phyloP scores from a whole-genome alignment of 1,140 invertebrate species.

The Pachypeltis micranthus region DNA sequence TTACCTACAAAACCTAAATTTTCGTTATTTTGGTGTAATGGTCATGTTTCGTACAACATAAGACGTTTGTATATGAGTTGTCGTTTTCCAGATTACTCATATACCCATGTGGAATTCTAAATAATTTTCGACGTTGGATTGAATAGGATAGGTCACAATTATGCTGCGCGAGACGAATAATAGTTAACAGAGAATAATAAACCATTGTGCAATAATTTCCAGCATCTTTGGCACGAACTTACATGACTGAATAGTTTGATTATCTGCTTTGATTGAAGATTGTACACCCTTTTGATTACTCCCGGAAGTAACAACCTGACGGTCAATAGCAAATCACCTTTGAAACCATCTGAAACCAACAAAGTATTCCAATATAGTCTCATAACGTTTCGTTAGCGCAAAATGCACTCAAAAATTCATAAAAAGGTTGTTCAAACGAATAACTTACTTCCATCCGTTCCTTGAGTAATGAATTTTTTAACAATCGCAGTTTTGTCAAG shows the following conservation, averaged over 20 bases:
- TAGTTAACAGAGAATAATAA: too few species aligned
- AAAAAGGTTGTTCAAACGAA: neutral
- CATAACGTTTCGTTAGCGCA: too few species aligned
- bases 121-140: too few species aligned
- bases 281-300: slow-evolving; percentile 73
- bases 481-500: slow-evolving; percentile 68
- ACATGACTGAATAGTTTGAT: slow-evolving; percentile 74
- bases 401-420: too few species aligned
- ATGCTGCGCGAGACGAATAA: too few species aligned
- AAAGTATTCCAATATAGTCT: neutral
- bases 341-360: slow-evolving; percentile 47
- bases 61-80: too few species aligned
- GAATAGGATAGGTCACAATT: too few species aligned
- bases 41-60: neutral
- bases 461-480: slow-evolving; percentile 53
- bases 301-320: slow-evolving; percentile 72
- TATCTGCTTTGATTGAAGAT: slow-evolving; percentile 82
- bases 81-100: too few species aligned
- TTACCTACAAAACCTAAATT: too few species aligned
- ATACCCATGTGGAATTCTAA: too few species aligned
- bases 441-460: slow-evolving; percentile 42
- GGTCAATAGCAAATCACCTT: slow-evolving; percentile 70
- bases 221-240: slow-evolving; percentile 10
- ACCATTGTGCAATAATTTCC: too few species aligned
- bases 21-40: neutral